phyloP scores from a whole-genome alignment of 2,888 invertebrate species.

The Tachina grossa region DNA sequence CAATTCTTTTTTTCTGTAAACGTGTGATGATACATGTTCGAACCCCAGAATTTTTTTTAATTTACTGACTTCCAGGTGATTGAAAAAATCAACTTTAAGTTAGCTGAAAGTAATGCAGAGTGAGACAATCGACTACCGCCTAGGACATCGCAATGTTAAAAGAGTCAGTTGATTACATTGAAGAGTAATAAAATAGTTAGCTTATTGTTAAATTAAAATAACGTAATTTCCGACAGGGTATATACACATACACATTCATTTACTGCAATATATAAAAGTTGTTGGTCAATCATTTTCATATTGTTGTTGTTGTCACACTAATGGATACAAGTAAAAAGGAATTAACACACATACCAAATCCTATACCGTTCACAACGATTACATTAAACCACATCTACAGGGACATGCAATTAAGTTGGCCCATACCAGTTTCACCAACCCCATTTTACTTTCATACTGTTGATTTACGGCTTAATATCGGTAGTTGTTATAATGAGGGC shows the following conservation, averaged over 20 bases:
- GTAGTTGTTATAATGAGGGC: neutral
- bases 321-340: neutral
- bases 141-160: too few relatives aligned
- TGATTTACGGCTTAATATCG: neutral
- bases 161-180: too few relatives aligned
- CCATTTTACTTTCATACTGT: neutral
- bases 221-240: too few relatives aligned
- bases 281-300: slow-evolving; percentile 38
- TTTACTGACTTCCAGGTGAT: too few relatives aligned
- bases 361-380: neutral
- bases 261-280: neutral
- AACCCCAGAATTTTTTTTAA: too few relatives aligned
- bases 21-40: too few relatives aligned
- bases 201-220: too few relatives aligned
- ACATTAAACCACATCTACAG: slow-evolving; percentile 20
- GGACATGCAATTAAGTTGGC: slow-evolving; percentile 36
- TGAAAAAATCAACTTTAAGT: too few relatives aligned
- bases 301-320: slow-evolving; percentile 25
- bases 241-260: neutral
- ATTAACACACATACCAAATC: slow-evolving; percentile 8
- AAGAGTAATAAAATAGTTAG: too few relatives aligned
- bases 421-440: neutral
- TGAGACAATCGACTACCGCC: too few relatives aligned
- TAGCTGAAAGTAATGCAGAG: too few relatives aligned
- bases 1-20: too few relatives aligned